phyloP scores from a whole-genome alignment of 2,888 invertebrate species.

The Hololepta plana region DNA sequence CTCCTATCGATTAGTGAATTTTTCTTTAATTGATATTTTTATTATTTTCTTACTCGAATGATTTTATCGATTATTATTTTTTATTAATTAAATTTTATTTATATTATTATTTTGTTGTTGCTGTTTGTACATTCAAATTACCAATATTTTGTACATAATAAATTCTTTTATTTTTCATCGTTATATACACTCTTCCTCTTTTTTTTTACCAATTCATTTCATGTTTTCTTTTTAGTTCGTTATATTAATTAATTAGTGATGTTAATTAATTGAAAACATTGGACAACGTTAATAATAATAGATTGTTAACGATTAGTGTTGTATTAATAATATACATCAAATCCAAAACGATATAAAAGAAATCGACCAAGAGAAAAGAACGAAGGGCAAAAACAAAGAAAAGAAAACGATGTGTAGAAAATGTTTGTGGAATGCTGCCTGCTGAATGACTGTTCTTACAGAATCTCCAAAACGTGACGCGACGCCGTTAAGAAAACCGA shows the following conservation, averaged over 20 bases:
- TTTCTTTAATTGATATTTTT: no score
- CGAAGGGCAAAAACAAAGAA: background rate
- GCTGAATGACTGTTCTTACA: slow-evolving; percentile 28
- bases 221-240: slow-evolving; percentile 4
- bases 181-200: slow-evolving; percentile 2
- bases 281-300: slow-evolving; percentile 4
- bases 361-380: slow-evolving; percentile 3
- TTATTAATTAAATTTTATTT: slow-evolving; percentile 2
- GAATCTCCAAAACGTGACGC: slow-evolving; percentile 20
- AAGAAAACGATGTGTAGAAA: slow-evolving; percentile 13
- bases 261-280: slow-evolving; percentile 2
- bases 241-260: slow-evolving; percentile 1
- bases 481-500: slow-evolving; percentile 33
- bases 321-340: no score
- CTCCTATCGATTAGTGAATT: no score
- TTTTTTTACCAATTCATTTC: slow-evolving; percentile 4
- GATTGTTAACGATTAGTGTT: no score
- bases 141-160: background rate
- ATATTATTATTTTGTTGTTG: no score
- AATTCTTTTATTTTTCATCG: slow-evolving; percentile 4
- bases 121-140: background rate
- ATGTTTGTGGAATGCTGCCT: slow-evolving; percentile 28
- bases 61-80: background rate
- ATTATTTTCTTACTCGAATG: background rate
- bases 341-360: no score